Evolutionary conservation across 2,888 invertebrate species (phyloP), one percentile per base, ranked within the genome.

Genomic region (Elaeidobius kamerunicus): DNA sequence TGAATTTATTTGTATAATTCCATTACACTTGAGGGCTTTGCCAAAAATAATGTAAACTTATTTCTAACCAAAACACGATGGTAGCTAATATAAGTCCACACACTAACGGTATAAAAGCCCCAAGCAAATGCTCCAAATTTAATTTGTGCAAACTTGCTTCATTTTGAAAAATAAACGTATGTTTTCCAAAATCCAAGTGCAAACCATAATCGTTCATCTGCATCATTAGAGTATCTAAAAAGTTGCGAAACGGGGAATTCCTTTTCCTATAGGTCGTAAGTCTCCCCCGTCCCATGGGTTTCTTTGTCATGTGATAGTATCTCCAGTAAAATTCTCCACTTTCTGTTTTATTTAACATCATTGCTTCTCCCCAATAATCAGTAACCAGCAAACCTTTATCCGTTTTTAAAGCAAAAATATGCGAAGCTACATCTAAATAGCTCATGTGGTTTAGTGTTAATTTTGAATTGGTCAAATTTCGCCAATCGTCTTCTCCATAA

Each of bases 231-330:
- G 34, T 39, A 4, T 38, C 7, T 5, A 44, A 30, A 3, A 12
- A n/a, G 3, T 18, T n/a, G 15, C 27, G 38, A 19, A 39, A 54
- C 1, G 48, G 54, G 1, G 44, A 54, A 19, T 49, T 54, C 15
- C 20, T 48, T 16, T 19, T 44, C 9, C 44, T 16, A 11, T 32
- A 39, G 27, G 32, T 49, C 1, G 44, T 40, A 19, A 49, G 3
- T 34, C 18, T 20, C 2, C 49, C 43, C n/a, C 6, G n/a, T n/a
- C 49, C 48, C 27, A 54, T 6, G 20, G 30, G 34, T 39, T 54
- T 45, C 16, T 48, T 54, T 3, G 45, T 9, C 12, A 54, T 6
- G 17, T 54, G 49, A 41, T 54, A 54, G 14, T 40, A 44, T n/a
- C 45, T 28, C 6, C 44, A 39, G 32, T 49, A 49, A 15, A 17